These are phyloP conservation scores for Pachliopta kotzebuea DNA, from an alignment of 2,888 invertebrate genomes.

Conservation along the genomic window DNA sequence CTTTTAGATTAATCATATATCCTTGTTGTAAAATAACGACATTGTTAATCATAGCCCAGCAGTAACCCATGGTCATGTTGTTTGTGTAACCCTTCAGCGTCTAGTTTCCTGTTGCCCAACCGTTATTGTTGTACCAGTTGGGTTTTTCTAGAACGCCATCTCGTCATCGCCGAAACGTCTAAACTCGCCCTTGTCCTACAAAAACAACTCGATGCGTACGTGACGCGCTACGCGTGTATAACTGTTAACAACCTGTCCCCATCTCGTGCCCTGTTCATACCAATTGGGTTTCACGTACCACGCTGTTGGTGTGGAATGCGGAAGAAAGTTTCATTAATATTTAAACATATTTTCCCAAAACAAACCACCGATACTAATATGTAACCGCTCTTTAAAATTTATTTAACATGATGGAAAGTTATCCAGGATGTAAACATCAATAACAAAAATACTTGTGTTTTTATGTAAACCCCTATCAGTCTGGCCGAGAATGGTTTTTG, in stretches of 20 bases:
- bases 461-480: too few relatives aligned
- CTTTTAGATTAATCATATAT: too few relatives aligned
- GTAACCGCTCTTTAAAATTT: too few relatives aligned
- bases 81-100: neutral
- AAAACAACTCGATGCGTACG: conserved; percentile 49
- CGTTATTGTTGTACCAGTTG: neutral
- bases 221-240: conserved; percentile 54
- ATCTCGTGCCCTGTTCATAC: conserved; percentile 39
- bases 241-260: conserved; percentile 36
- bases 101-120: conserved; percentile 6
- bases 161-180: conserved; percentile 20
- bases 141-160: conserved; percentile 12
- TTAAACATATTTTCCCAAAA: too few relatives aligned
- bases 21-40: neutral
- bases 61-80: neutral
- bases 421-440: too few relatives aligned
- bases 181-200: conserved; percentile 58
- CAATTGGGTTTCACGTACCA: conserved; percentile 1
- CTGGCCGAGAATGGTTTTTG: too few relatives aligned
- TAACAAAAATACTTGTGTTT: too few relatives aligned
- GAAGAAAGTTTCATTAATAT: neutral
- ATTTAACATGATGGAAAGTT: too few relatives aligned
- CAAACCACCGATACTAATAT: neutral
- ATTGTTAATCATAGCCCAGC: neutral
- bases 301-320: neutral